Evolutionary conservation across 2,888 invertebrate species (phyloP).

Genomic region (Nezara viridula): DNA sequence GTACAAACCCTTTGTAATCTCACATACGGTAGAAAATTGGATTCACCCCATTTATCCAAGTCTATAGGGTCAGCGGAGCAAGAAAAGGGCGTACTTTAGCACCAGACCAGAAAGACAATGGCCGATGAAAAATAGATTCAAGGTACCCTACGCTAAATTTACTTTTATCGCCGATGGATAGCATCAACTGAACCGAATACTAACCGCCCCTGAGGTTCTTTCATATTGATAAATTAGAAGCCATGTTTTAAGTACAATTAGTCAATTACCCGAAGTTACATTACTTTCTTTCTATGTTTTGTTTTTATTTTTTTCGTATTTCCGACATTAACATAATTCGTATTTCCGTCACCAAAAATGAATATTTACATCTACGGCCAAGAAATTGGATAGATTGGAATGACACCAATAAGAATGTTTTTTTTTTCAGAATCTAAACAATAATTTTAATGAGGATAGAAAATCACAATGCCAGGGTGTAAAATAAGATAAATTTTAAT

Average conservation of each 20-base stretch:
- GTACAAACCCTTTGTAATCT: not conserved
- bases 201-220: not conserved
- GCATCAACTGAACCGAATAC: not conserved
- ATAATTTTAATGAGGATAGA: too few species aligned
- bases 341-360: too few species aligned
- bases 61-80: slow-evolving; percentile 5
- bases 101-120: not conserved
- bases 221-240: not conserved
- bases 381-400: too few species aligned
- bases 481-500: too few species aligned
- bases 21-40: not conserved
- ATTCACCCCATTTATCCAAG: slow-evolving; percentile 10
- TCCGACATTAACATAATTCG: too few species aligned
- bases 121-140: slow-evolving; percentile 16
- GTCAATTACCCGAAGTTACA: too few species aligned
- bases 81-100: not conserved
- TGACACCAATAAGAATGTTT: too few species aligned
- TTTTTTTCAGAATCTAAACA: too few species aligned
- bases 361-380: too few species aligned
- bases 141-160: not conserved
- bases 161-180: not conserved
- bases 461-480: too few species aligned
- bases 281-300: too few species aligned
- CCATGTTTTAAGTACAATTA: not conserved
- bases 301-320: too few species aligned